Conservation (phyloP, 2,888 invertebrate genomes). For the Macaria liturata region DNA sequence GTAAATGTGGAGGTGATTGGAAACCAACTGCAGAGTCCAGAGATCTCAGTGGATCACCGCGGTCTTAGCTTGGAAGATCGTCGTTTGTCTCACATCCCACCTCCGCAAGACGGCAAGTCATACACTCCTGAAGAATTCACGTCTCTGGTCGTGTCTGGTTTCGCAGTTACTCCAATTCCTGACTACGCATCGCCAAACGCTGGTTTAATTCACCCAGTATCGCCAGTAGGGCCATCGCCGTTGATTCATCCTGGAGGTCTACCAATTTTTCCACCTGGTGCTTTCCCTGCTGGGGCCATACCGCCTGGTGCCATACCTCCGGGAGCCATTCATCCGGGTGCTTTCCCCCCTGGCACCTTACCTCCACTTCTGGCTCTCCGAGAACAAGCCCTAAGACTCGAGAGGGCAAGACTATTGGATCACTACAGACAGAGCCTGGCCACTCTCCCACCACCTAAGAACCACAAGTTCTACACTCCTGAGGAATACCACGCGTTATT, state of each 20-base stretch:
- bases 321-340: conserved; percentile 20
- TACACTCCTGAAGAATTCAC: conserved; percentile 37
- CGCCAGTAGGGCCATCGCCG: conserved; percentile 12
- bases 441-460: conserved; percentile 41
- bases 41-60: conserved; percentile 30
- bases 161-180: conserved; percentile 34
- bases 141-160: conserved; percentile 32
- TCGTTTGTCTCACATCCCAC: conserved; percentile 29
- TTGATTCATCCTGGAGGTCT: conserved; percentile 9
- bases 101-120: conserved; percentile 34
- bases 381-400: conserved; percentile 27
- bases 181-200: conserved; percentile 16
- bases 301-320: conserved; percentile 20
- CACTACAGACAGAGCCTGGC: conserved; percentile 31
- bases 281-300: conserved; percentile 20
- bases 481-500: conserved; percentile 41
- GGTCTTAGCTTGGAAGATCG: conserved; percentile 34
- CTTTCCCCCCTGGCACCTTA: conserved; percentile 20
- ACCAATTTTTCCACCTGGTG: conserved; percentile 15
- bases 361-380: conserved; percentile 21
- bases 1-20: conserved; percentile 21
- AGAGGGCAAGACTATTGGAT: conserved; percentile 28
- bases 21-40: conserved; percentile 14
- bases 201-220: conserved; percentile 9
- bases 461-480: conserved; percentile 41